A percentile compares a stretch with the other conserved stretches of the same genome.
Evolutionary conservation across 2,888 invertebrate species (phyloP).

Genomic region (Nymphalis urticae): DNA sequence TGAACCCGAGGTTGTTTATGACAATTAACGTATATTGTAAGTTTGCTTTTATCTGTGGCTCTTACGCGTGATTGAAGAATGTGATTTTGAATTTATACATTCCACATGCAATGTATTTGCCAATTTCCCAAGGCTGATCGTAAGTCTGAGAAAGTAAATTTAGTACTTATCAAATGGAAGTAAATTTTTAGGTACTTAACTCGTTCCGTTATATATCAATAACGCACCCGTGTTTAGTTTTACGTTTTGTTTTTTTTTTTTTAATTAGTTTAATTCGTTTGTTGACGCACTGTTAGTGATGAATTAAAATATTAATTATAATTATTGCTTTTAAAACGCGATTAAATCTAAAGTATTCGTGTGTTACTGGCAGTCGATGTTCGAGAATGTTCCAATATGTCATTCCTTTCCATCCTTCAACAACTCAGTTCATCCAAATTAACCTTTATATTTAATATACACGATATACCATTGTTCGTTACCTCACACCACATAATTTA

Average conservation of each 20-base stretch:
- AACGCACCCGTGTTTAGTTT: conserved; percentile 67
- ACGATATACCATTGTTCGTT: conserved; percentile 35
- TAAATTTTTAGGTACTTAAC: conserved; percentile 52
- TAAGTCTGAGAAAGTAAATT: conserved; percentile 58
- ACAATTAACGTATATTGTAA: conserved; percentile 43
- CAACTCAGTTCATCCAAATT: conserved; percentile 17
- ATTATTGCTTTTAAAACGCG: conserved; percentile 13
- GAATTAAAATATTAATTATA: conserved; percentile 36
- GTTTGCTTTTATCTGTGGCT: conserved; percentile 36
- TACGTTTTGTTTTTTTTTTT: conserved; percentile 49
- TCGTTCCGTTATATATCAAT: conserved; percentile 53
- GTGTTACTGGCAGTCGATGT: conserved; percentile 26
- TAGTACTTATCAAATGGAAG: conserved; percentile 48
- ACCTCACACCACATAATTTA: conserved; percentile 69
- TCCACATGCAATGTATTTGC: conserved; percentile 67
- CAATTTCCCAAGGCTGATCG: conserved; percentile 65
- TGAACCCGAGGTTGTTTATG: conserved; percentile 56
- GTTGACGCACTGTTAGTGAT: conserved; percentile 51
- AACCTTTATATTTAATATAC: conserved; percentile 22
- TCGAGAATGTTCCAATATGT: conserved; percentile 1
- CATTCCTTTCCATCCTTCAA: neutral
- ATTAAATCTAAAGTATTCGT: conserved; percentile 4
- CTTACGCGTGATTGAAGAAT: conserved; percentile 51
- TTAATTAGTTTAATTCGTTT: conserved; percentile 49
- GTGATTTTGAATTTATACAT: conserved; percentile 71